phyloP scores from a whole-genome alignment of 1,140 invertebrate genomes.

The Calycopis cecrops region DNA sequence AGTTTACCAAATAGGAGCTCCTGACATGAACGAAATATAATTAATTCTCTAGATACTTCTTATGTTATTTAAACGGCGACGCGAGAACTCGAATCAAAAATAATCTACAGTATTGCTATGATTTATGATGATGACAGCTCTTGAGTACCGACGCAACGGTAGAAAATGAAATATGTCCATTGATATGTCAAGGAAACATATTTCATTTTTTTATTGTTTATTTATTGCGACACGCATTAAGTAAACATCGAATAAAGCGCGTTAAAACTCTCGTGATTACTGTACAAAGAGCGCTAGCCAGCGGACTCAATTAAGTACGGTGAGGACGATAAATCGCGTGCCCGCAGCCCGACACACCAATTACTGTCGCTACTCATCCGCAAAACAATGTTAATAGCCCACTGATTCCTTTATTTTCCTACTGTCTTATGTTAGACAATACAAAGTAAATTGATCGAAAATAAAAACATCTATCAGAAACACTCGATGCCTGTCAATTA shows the following conservation, averaged over 20 bases:
- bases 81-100: too few relatives aligned
- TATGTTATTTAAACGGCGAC: too few relatives aligned
- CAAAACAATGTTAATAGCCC: constrained; percentile 67
- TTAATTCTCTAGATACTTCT: too few relatives aligned
- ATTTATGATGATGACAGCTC: too few relatives aligned
- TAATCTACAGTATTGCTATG: too few relatives aligned
- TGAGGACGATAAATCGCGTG: constrained; percentile 57
- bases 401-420: constrained; percentile 37
- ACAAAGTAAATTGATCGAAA: neutral
- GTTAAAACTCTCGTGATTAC: constrained; percentile 8
- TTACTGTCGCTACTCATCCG: constrained; percentile 68
- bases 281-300: constrained; percentile 15
- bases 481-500: neutral
- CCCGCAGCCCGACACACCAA: constrained; percentile 62
- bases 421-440: constrained; percentile 6
- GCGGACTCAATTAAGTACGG: constrained; percentile 46
- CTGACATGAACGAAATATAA: too few relatives aligned
- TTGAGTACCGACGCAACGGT: too few relatives aligned
- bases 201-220: too few relatives aligned
- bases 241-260: neutral
- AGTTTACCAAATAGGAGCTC: too few relatives aligned
- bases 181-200: too few relatives aligned
- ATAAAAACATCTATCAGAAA: neutral
- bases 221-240: neutral
- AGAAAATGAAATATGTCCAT: too few relatives aligned